phyloP scores from a whole-genome alignment of 2,888 invertebrate species.

The Adelphocoris suturalis region DNA sequence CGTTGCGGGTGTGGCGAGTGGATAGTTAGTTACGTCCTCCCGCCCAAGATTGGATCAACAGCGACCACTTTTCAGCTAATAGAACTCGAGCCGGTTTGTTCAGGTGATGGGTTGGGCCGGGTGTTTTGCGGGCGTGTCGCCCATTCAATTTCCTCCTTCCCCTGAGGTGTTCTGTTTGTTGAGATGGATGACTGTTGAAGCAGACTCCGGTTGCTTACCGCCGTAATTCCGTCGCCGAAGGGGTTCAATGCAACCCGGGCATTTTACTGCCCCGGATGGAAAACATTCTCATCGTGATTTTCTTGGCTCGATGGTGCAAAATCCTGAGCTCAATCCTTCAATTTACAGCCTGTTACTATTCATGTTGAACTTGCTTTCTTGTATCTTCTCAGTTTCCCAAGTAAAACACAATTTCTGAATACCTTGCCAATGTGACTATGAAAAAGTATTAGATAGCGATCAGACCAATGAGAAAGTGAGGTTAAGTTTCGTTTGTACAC shows the following conservation, averaged over 20 bases:
- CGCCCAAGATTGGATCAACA: conserved; percentile 2
- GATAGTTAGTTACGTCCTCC: not conserved
- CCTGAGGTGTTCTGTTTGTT: not conserved
- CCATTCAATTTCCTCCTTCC: conserved; percentile 28
- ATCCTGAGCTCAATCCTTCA: too few species aligned
- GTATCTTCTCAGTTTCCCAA: too few species aligned
- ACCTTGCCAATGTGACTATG: too few species aligned
- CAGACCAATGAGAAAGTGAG: too few species aligned
- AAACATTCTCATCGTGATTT: not conserved
- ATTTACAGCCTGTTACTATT: too few species aligned
- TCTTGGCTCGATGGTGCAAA: too few species aligned
- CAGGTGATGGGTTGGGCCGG: conserved; percentile 1
- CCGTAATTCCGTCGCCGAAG: not conserved
- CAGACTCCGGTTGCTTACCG: not conserved
- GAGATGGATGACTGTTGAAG: conserved; percentile 15
- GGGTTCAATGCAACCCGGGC: not conserved
- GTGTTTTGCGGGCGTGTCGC: conserved; percentile 14
- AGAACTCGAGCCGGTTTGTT: not conserved
- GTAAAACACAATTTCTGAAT: too few species aligned
- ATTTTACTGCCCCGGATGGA: not conserved
- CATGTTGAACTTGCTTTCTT: too few species aligned
- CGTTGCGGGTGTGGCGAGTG: not conserved
- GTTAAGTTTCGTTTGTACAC: too few species aligned
- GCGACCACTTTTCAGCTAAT: conserved; percentile 2
- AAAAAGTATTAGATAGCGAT: too few species aligned